Conservation (phyloP, 2,797 vertebrate species). For the Phylloscopus collybita region DNA sequence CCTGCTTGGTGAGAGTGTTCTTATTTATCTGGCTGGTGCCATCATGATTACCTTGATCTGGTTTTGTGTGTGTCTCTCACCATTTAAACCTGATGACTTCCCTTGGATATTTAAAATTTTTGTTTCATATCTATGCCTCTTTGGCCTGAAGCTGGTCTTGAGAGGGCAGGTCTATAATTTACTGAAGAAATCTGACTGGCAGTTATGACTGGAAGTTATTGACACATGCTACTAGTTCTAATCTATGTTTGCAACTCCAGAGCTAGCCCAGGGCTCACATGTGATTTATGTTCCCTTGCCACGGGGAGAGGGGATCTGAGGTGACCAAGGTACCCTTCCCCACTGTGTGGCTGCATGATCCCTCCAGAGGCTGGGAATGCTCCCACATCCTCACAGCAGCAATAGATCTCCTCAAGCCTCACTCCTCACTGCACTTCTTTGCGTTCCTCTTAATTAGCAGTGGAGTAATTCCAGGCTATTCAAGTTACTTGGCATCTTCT, state of each 20-base stretch:
- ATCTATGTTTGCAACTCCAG: not conserved
- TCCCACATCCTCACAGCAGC: not conserved
- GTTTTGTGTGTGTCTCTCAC: not conserved
- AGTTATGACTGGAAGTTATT: not conserved
- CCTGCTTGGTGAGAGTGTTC: not conserved
- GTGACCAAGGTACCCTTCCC: not conserved
- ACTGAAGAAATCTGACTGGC: not conserved
- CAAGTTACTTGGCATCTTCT: not conserved
- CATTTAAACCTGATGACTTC: not conserved
- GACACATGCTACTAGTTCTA: not conserved
- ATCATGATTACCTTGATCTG: not conserved
- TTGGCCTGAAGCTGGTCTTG: not conserved
- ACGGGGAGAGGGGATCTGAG: not conserved
- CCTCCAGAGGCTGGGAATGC: not conserved
- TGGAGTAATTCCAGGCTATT: slow-evolving; percentile 25
- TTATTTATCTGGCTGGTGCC: not conserved
- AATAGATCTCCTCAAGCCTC: slow-evolving; percentile 29
- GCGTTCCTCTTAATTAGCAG: not conserved
- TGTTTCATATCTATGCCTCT: not conserved
- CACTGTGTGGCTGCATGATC: not conserved
- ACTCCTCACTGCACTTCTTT: not conserved
- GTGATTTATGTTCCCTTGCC: not conserved
- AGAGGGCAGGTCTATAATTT: not conserved
- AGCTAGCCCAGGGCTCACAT: not conserved
- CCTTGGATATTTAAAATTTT: not conserved